Evolutionary conservation across 2,113 vertebrate species (phyloP), one percentile per base, ranked within the genome.

Genomic region (Corythornis vintsioides): DNA sequence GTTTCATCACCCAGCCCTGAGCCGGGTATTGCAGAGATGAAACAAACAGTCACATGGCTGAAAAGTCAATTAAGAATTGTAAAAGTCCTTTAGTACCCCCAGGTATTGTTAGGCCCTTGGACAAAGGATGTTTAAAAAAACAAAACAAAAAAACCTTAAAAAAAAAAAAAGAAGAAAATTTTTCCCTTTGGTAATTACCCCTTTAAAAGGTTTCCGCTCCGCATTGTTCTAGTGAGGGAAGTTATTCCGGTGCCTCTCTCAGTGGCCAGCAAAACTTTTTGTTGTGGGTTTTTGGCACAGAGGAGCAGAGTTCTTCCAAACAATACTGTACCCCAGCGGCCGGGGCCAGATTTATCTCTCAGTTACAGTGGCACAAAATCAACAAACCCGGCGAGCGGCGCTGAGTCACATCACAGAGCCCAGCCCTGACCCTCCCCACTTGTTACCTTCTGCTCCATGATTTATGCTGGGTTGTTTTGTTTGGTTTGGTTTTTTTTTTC

Each of bases 201-300:
- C 76, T 82, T 82, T 76, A 53, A 94, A 91, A 89, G 75, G 82
- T 88, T 96, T 95, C 96, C 93, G 43, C 78, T 83, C 75, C 0
- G 1, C 72, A 92, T 94, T 96, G 94, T 95, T 93, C 28, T 0
- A 71, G 72, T 0, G 3, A 76, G 82, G 92, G 95, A 95, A 93
- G 84, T 93, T 71, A 43, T 20, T 48, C 75, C 85, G 60, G 78
- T 19, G 57, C 47, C 71, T 47, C 86, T 63, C 59, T 75, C 50
- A 10, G 2, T 20, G 83, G 82, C 75, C 75, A 78, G 87, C 84
- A 70, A 66, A 47, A 8, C 77, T 59, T 84, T 85, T 66, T 86
- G 72, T 86, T 35, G 86, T 57, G 75, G 60, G 47, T 11, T 73
- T 75, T 47, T 89, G 92, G 87, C 73, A 11, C 0, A 31, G 64